These are phyloP conservation scores for Allobates femoralis DNA, from an alignment of 2,797 vertebrate species.

Conservation along the genomic window DNA sequence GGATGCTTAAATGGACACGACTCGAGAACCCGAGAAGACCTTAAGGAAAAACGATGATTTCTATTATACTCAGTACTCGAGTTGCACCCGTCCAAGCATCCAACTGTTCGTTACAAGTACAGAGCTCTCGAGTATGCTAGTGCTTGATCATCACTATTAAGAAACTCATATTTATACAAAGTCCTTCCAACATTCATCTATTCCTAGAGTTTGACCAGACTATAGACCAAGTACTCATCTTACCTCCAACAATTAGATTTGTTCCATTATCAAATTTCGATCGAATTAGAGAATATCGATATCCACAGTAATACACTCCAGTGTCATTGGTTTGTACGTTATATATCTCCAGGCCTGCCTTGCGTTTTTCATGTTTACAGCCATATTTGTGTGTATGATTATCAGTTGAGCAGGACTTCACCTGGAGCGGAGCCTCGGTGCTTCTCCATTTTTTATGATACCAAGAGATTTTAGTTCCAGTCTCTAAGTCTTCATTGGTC, in stretches of 20 bases:
- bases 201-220: too few species aligned
- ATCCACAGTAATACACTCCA: conserved; percentile 32
- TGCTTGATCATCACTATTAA: too few species aligned
- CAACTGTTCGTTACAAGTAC: too few species aligned
- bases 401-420: neutral
- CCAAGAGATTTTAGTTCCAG: rapidly evolving
- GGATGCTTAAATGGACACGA: too few species aligned
- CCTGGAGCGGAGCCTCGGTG: neutral
- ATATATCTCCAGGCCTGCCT: neutral
- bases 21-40: too few species aligned
- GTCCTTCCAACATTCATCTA: neutral
- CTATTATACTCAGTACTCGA: too few species aligned
- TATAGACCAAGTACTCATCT: neutral
- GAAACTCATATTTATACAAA: neutral
- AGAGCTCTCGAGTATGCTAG: too few species aligned
- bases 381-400: neutral
- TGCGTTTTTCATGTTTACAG: neutral
- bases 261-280: conserved; percentile 6
- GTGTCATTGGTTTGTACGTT: conserved; percentile 10
- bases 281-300: rapidly evolving
- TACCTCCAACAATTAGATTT: conserved; percentile 29
- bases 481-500: rapidly evolving
- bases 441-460: neutral
- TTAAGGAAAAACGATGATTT: too few species aligned
- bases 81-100: too few species aligned